A percentile compares a stretch with the other conserved stretches of the same genome.
Conservation (phyloP, 2,113 vertebrate genomes). For the Corythornis cristatus region DNA sequence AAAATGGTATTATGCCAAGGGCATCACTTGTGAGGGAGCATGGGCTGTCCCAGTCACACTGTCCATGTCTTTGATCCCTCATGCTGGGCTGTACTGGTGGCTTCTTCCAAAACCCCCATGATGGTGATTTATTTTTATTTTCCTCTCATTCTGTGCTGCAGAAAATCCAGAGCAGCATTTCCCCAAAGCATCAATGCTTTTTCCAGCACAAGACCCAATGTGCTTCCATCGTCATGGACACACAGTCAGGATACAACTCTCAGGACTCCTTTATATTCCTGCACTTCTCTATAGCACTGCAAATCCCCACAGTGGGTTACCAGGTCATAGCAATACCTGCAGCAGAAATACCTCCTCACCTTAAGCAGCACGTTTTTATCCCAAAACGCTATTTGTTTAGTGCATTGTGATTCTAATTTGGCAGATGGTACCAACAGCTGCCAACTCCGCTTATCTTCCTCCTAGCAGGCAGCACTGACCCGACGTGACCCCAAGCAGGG, state of each 20-base stretch:
- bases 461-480: background rate
- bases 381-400: background rate
- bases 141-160: background rate
- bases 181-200: background rate
- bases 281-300: background rate
- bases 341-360: background rate
- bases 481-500: background rate
- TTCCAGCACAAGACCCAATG: background rate
- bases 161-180: background rate
- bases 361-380: background rate
- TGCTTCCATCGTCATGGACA: background rate
- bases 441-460: constrained; percentile 36
- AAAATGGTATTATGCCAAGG: background rate
- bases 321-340: background rate
- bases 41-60: background rate
- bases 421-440: constrained; percentile 53
- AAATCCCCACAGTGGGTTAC: background rate
- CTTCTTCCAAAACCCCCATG: background rate
- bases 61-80: background rate
- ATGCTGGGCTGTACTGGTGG: background rate
- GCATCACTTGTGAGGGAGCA: background rate
- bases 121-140: background rate
- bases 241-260: background rate
- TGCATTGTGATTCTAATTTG: constrained; percentile 11
- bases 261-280: background rate